Evolutionary conservation across 2,888 invertebrate species (phyloP), one percentile per base, ranked within the genome.

Genomic region (Lasioglossum zephyrum): DNA sequence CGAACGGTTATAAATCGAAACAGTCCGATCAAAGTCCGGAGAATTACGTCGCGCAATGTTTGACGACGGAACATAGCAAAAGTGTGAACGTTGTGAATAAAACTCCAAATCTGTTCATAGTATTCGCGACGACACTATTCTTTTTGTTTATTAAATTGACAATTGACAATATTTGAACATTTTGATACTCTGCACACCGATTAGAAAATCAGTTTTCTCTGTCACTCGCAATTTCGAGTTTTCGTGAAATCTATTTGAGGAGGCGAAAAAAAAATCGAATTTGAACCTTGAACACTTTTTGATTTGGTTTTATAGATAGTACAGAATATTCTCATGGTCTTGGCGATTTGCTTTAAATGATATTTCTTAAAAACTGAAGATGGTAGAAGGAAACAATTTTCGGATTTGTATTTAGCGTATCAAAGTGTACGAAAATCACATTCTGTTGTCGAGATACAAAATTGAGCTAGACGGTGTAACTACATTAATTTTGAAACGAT

Each of bases 71-170:
- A 11, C 13, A 26, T 31, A 26, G 63, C 13, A 31, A 18, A 63
- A 31, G 16, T 6, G 16, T 63, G 16, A 18, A 18, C 63, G 31
- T 31, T 18, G 2, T 1, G 6, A 31, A 31, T 16, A 63, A 63
- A 31, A 31, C 5, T 63, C 31, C 44, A 39, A 49, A 39, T 73
- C 31, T 78, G n/a, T n/a, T 81, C 31, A 75, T 75, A 16, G 69
- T 57, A 0, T 16, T 82, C 11, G 82, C 69, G 31, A 74, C 79
- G 22, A 22, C 80, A 4, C 16, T 82, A n/a, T n/a, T n/a, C n/a
- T n/a, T n/a, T n/a, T n/a, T n/a, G n/a, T n/a, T n/a, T n/a, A n/a
- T n/a, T n/a, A n/a, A n/a, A n/a, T n/a, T n/a, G n/a, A n/a, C n/a
- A n/a, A 16, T 26, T 4, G 60, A 13, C 26, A 26, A 63, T 31